These are phyloP conservation scores for Pangasius mekongensis DNA, from an alignment of 2,797 vertebrate genomes.

Conservation along the genomic window DNA sequence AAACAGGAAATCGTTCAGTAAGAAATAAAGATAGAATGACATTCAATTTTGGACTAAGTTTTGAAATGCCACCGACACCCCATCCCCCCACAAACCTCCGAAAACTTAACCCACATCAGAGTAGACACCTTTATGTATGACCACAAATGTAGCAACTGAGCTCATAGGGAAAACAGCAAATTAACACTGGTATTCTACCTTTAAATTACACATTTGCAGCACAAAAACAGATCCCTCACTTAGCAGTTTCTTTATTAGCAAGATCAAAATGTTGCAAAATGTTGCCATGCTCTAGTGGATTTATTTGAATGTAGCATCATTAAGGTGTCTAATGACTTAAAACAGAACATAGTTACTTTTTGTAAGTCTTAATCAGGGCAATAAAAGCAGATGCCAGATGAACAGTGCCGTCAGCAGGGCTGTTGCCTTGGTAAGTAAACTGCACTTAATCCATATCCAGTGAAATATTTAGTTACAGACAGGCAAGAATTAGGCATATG, in stretches of 20 bases:
- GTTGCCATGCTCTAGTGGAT: not conserved
- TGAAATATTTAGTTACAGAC: not conserved
- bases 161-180: not conserved
- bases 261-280: not conserved
- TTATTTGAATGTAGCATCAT: not conserved
- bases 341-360: not conserved
- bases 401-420: not conserved
- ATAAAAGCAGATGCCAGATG: not conserved
- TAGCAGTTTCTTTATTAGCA: not conserved
- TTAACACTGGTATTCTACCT: not conserved
- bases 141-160: not conserved
- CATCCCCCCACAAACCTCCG: too few species aligned
- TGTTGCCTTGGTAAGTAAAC: not conserved
- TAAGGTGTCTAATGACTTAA: not conserved
- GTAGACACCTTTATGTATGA: not conserved
- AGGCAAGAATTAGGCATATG: not conserved
- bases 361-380: not conserved
- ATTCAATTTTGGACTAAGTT: not conserved
- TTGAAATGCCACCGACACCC: not conserved
- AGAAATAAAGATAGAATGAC: not conserved
- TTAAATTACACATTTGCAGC: not conserved
- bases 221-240: not conserved
- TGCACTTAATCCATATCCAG: not conserved
- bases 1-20: not conserved
- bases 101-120: not conserved